Base-by-base conservation (phyloP, 2,888 invertebrate genomes). In the Melanostoma scalare region DNA sequence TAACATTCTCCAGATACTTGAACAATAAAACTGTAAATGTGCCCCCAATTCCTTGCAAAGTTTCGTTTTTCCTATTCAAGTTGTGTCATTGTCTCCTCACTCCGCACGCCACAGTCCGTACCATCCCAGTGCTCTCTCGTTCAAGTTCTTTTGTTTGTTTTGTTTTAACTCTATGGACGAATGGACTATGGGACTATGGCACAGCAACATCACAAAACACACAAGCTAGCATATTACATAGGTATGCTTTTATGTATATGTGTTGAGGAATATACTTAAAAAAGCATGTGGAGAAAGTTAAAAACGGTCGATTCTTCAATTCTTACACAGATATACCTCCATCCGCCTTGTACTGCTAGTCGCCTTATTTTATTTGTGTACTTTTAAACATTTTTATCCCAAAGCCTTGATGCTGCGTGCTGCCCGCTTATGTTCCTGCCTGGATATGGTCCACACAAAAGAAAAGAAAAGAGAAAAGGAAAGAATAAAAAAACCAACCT, bases 21-120 rank as follows among this genome's bases (percentile, higher is more conserved):
- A 84, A 78, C 77, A 84, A 78, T 78, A 84, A 84, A 78, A 84
- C 65, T 78, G 82, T 84, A 84, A 78, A 78, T 78, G 78, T 78
- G 69, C 63, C 82, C 82, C 74, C 78, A 84, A 84, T 84, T 82
- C 74, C 63, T 69, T 63, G 40, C 68, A 58, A 78, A 78, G 77
- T 77, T 77, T 82, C 68, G 53, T 68, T 74, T 68, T 68, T 80
- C 56, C 48, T 58, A 55, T 63, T 46, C 44, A n/a, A 40, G 56
- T 78, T 71, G 33, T 67, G 38, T 36, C 36, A 52, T 67, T 67
- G 50, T 67, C 31, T 52, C 52, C 65, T 38, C 35, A 6, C 10
- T 40, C 36, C 38, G n/a, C 56, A 44, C 55, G 33, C 50, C 33
- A n/a, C 50, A 74, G 31, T 56, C 78, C 44, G 48, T 61, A 63